A percentile compares a stretch with the other conserved stretches of the same genome.
Evolutionary conservation across 2,797 vertebrate species (phyloP).

Genomic region (Microctenopoma lineatum): DNA sequence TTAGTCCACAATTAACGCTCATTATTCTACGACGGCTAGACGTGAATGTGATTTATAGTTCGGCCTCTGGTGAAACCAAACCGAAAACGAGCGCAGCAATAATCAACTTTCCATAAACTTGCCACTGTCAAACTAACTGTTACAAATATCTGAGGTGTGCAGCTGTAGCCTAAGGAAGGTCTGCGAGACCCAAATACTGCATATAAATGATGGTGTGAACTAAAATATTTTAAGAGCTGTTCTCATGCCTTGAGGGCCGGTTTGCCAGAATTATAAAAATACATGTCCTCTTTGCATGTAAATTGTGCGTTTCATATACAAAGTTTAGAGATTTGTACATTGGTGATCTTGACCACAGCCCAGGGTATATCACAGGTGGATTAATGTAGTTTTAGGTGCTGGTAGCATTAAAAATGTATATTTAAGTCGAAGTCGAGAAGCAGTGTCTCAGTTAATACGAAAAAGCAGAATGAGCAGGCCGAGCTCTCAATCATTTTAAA

Average conservation of each 20-base stretch:
- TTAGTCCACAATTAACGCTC: slow-evolving; percentile 76
- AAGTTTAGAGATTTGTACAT: slow-evolving; percentile 9
- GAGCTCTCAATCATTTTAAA: neutral
- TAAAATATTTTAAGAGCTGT: slow-evolving; percentile 31
- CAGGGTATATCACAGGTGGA: slow-evolving; percentile 3
- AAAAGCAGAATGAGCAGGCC: neutral
- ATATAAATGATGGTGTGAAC: slow-evolving; percentile 47
- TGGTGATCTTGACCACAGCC: slow-evolving; percentile 4
- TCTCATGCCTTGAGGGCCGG: slow-evolving; percentile 12
- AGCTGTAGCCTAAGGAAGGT: slow-evolving; percentile 38
- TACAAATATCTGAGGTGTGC: slow-evolving; percentile 59
- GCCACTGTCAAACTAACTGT: slow-evolving; percentile 51
- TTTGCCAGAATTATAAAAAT: slow-evolving; percentile 27
- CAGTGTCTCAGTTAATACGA: slow-evolving; percentile 3
- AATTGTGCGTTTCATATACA: slow-evolving; percentile 2
- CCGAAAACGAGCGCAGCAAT: slow-evolving; percentile 75
- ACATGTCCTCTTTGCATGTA: slow-evolving; percentile 9
- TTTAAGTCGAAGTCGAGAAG: neutral
- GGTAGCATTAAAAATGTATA: neutral
- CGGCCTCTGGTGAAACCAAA: slow-evolving; percentile 63
- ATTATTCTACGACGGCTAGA: slow-evolving; percentile 65
- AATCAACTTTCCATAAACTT: slow-evolving; percentile 76
- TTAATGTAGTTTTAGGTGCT: neutral
- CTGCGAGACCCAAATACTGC: slow-evolving; percentile 25
- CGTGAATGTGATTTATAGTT: slow-evolving; percentile 72